phyloP scores from a whole-genome alignment of 23 tunicate species.

The Oikopleura vanhoeffeni region DNA sequence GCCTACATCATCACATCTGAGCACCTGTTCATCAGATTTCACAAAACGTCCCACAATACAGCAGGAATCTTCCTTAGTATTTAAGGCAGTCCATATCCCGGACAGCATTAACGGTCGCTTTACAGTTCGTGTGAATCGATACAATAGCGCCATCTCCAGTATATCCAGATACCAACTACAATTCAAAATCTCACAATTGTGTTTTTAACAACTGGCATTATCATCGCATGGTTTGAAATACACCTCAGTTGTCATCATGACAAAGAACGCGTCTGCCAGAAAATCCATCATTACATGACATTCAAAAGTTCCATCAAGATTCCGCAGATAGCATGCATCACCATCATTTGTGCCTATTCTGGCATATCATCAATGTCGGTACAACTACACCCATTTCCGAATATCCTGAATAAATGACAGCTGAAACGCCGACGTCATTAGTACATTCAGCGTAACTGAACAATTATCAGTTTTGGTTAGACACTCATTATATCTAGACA shows the following conservation, averaged over 20 bases:
- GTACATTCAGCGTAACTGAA: conserved; percentile 18
- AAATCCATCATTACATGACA: neutral
- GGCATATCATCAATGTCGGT: neutral
- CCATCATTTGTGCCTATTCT: neutral
- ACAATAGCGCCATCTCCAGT: neutral
- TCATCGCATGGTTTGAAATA: conserved; percentile 20
- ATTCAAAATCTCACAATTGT: conserved; percentile 16
- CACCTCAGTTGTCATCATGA: conserved; percentile 18
- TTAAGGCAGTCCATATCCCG: neutral
- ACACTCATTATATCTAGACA: conserved; percentile 21
- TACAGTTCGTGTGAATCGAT: neutral
- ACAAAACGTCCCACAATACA: neutral
- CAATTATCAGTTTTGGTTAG: neutral
- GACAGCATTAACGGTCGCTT: neutral
- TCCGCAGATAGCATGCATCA: neutral
- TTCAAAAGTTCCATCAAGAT: neutral
- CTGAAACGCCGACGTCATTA: conserved; percentile 17
- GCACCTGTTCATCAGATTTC: neutral
- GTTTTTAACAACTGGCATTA: conserved; percentile 16
- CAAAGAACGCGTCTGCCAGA: neutral
- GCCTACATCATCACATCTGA: neutral
- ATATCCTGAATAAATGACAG: conserved; percentile 17
- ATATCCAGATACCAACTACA: neutral
- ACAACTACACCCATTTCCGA: conserved; percentile 18
- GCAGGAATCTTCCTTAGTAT: neutral